Evolutionary conservation across 2,797 vertebrate genomes (phyloP), one percentile per base, ranked within the genome.

Genomic region (Sebastiscus albofasciatus): DNA sequence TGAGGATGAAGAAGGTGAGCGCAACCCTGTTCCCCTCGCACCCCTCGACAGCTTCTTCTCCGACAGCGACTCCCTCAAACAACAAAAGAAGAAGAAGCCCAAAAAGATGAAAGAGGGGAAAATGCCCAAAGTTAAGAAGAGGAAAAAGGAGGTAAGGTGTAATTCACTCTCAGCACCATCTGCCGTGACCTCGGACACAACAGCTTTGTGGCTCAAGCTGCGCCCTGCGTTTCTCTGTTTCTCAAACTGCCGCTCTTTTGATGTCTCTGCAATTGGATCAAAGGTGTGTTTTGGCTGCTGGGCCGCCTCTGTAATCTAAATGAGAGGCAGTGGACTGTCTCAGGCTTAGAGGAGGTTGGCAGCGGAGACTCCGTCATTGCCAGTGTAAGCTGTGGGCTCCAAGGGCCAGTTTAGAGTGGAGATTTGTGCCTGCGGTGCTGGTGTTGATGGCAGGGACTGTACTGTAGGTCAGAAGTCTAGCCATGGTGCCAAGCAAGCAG

Each of bases 51-150:
- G 96, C 87, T 97, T 99, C 90, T 99, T 97, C 34, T 91, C 97
- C 0, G 97, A 97, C 34, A 97, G 96, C 2, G 94, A 95, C 60
- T 90, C 95, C 9, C 89, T 96, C 90, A 96, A 95, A 80, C 94
- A 95, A 64, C 96, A 95, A 5, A 99, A 97, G 94, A 98, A 97
- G 94, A 98, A 98, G 96, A 98, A 98, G 87, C 81, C 96, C 59
- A 97, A 97, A 95, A 99, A 98, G 92, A 95, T 95, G 81, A 99
- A 97, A 92, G 98, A 99, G 31, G 94, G 91, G 77, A 98, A 97
- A 86, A 89, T 94, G 80, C 94, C 96, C 81, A 99, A 99, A 94
- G 95, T 97, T 69, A 98, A 97, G 92, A 96, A 97, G 92, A 97
- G 96, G 94, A 99, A 98, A 95, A 99, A 98, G 92, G 98, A 99